phyloP scores from a whole-genome alignment of 2,888 invertebrate genomes.

The Eudemis profundana region DNA sequence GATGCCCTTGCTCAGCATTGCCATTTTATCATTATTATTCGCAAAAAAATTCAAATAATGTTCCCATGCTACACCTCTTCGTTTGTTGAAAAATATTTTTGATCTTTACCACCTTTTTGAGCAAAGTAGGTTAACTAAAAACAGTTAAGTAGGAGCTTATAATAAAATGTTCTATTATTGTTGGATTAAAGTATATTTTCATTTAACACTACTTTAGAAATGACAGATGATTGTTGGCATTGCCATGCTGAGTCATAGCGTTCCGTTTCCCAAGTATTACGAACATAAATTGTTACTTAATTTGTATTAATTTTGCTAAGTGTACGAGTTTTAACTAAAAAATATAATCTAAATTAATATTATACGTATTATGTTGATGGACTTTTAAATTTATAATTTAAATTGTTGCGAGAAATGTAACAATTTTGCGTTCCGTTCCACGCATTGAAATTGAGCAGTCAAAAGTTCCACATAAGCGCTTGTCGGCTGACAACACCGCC shows the following conservation, averaged over 20 bases:
- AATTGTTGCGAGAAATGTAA: not conserved
- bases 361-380: not conserved
- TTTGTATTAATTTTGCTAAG: not conserved
- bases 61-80: no score
- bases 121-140: not conserved
- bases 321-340: not conserved
- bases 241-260: conserved; percentile 54
- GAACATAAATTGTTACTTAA: not conserved
- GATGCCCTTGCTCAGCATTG: no score
- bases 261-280: conserved; percentile 42
- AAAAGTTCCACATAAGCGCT: conserved; percentile 84
- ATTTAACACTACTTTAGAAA: conserved; percentile 1
- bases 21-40: no score
- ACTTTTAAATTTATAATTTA: not conserved
- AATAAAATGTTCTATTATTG: not conserved
- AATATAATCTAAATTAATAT: not conserved
- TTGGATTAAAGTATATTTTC: conserved; percentile 44
- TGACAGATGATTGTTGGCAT: conserved; percentile 52
- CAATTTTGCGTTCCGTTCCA: conserved; percentile 57
- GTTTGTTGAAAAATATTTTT: no score
- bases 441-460: conserved; percentile 55
- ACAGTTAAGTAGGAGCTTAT: not conserved
- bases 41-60: no score
- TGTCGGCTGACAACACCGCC: conserved; percentile 74
- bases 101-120: not conserved